Evolutionary conservation across 2,888 invertebrate species (phyloP).

Genomic region (Gibbula magus): DNA sequence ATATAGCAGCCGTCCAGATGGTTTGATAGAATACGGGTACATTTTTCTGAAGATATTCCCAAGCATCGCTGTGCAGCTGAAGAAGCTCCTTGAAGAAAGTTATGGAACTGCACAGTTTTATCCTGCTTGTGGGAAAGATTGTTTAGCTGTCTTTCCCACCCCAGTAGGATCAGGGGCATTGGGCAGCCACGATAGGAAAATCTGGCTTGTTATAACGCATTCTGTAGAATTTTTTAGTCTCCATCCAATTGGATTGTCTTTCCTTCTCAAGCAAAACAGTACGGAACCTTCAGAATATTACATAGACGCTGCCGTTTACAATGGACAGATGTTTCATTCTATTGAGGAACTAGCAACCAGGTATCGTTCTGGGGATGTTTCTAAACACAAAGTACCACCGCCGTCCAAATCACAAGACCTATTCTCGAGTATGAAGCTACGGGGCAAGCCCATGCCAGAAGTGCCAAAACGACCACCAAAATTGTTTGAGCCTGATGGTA

Average conservation of each 20-base stretch:
- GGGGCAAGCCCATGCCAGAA: slow-evolving; percentile 40
- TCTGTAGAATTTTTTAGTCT: slow-evolving; percentile 38
- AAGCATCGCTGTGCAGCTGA: slow-evolving; percentile 31
- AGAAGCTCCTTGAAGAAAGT: slow-evolving; percentile 36
- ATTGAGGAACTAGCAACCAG: slow-evolving; percentile 29
- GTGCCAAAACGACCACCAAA: slow-evolving; percentile 42
- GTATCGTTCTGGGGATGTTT: slow-evolving; percentile 17
- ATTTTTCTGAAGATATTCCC: slow-evolving; percentile 28
- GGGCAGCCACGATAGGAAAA: slow-evolving; percentile 27
- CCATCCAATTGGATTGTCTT: slow-evolving; percentile 49
- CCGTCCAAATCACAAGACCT: slow-evolving; percentile 26
- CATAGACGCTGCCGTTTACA: slow-evolving; percentile 44
- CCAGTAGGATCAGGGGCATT: slow-evolving; percentile 26
- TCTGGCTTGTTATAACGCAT: slow-evolving; percentile 44
- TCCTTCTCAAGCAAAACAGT: slow-evolving; percentile 38
- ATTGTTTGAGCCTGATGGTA: slow-evolving; percentile 41
- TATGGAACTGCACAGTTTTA: slow-evolving; percentile 32
- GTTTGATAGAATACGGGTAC: slow-evolving; percentile 26
- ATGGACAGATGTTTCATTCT: slow-evolving; percentile 31
- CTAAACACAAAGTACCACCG: slow-evolving; percentile 28
- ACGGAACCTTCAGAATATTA: slow-evolving; percentile 27
- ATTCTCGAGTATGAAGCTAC: slow-evolving; percentile 38
- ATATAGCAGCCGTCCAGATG: slow-evolving; percentile 39
- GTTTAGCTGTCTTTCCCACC: slow-evolving; percentile 35
- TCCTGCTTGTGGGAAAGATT: slow-evolving; percentile 37